Evolutionary conservation across 2,113 vertebrate species (phyloP).

Genomic region (Bos javanicus): DNA sequence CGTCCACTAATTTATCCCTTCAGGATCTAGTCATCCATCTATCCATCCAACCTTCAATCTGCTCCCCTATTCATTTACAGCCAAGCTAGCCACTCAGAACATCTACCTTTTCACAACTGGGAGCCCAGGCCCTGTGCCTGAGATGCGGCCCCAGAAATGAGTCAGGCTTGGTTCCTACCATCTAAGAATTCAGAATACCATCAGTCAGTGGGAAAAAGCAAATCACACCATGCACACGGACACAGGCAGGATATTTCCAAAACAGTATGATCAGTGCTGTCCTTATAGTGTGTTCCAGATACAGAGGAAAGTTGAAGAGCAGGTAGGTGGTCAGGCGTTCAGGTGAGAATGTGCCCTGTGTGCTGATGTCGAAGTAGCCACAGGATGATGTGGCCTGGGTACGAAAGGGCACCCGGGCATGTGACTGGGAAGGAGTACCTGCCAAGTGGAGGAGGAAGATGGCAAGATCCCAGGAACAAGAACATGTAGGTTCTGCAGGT

Average conservation of each 20-base stretch:
- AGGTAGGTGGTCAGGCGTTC: not conserved
- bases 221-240: not conserved
- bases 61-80: not conserved
- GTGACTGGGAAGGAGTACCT: not conserved
- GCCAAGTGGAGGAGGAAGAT: not conserved
- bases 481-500: no score
- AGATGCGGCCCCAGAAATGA: not conserved
- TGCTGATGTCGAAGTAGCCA: no score
- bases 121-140: not conserved
- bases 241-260: not conserved
- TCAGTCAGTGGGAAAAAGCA: not conserved
- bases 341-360: not conserved
- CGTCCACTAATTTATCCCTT: not conserved
- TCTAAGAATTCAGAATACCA: not conserved
- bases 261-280: not conserved
- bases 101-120: not conserved
- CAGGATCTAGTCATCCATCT: not conserved
- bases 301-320: not conserved
- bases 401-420: not conserved
- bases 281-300: not conserved
- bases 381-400: no score
- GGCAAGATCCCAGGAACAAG: not conserved
- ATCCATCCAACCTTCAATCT: not conserved
- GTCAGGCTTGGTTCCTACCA: not conserved
- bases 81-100: not conserved